phyloP scores from a whole-genome alignment of 2,797 vertebrate genomes.

The Lacerta agilis region DNA sequence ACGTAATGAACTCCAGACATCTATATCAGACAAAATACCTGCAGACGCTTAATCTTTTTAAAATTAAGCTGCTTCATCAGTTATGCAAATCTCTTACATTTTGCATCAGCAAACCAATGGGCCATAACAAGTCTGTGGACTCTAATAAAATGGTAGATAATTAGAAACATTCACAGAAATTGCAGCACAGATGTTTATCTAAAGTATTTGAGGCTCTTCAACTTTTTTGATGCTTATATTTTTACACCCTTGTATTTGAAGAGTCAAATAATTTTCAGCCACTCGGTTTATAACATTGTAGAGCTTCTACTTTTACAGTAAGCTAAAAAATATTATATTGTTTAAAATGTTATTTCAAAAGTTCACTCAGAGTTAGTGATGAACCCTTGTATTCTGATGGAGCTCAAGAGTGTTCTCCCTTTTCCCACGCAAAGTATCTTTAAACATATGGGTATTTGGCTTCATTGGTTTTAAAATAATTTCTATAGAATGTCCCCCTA shows the following conservation, averaged over 20 bases:
- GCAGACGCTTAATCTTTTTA: conserved; percentile 4
- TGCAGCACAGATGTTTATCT: conserved; percentile 31
- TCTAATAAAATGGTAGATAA: conserved; percentile 18
- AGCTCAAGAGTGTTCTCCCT: neutral
- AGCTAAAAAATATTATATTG: neutral
- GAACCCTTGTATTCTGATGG: neutral
- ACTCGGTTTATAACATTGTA: neutral
- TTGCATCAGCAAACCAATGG: conserved; percentile 11
- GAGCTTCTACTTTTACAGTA: neutral
- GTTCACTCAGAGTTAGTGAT: neutral
- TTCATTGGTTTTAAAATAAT: no score
- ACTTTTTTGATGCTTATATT: neutral
- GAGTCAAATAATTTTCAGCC: neutral
- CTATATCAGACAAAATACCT: conserved; percentile 12
- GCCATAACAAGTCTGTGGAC: neutral
- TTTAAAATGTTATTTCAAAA: neutral
- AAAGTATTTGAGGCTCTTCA: conserved; percentile 20
- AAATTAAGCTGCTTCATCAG: conserved; percentile 24
- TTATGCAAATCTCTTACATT: conserved; percentile 24
- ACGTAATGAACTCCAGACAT: conserved; percentile 36
- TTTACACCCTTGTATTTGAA: neutral
- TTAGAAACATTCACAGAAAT: neutral
- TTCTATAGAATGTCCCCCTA: no score
- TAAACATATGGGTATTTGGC: no score
- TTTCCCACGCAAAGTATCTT: no score